These are phyloP conservation scores for Apodemia duryi DNA, from an alignment of 2,888 invertebrate genomes.

Conservation along the genomic window DNA sequence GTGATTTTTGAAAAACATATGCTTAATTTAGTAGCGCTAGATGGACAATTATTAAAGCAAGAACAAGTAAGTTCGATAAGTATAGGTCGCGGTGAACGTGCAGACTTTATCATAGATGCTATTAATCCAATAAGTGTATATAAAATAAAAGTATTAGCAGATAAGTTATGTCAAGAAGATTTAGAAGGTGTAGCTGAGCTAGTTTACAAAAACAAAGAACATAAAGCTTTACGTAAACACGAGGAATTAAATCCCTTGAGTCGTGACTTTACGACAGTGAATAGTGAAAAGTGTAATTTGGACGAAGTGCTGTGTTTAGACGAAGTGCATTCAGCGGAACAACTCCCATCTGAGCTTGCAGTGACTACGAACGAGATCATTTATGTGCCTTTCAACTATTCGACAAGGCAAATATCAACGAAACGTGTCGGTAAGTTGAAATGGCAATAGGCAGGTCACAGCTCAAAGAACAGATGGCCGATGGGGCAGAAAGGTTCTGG, in stretches of 20 bases:
- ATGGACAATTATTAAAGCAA: slow-evolving; percentile 83
- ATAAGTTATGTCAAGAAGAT: slow-evolving; percentile 67
- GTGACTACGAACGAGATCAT: slow-evolving; percentile 75
- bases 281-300: slow-evolving; percentile 62
- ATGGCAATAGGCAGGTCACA: too few species aligned
- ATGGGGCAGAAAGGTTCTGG: too few species aligned
- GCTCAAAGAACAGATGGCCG: too few species aligned
- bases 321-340: slow-evolving; percentile 74
- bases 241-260: slow-evolving; percentile 42
- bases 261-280: slow-evolving; percentile 62
- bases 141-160: slow-evolving; percentile 78
- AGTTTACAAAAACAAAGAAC: slow-evolving; percentile 51
- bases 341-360: slow-evolving; percentile 73
- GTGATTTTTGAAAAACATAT: slow-evolving; percentile 83
- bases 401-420: slow-evolving; percentile 62
- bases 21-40: slow-evolving; percentile 83
- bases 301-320: slow-evolving; percentile 77
- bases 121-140: slow-evolving; percentile 78
- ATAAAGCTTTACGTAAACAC: slow-evolving; percentile 55
- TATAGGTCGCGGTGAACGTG: slow-evolving; percentile 85
- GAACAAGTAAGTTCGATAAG: slow-evolving; percentile 77
- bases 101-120: slow-evolving; percentile 85
- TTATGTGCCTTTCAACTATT: slow-evolving; percentile 85
- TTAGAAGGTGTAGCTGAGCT: slow-evolving; percentile 77
- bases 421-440: slow-evolving; percentile 53